Percentiles rank a stretch among this genome's conserved stretches.
phyloP scores from a whole-genome alignment of 2,888 invertebrate genomes.

The Agrotis segetum region DNA sequence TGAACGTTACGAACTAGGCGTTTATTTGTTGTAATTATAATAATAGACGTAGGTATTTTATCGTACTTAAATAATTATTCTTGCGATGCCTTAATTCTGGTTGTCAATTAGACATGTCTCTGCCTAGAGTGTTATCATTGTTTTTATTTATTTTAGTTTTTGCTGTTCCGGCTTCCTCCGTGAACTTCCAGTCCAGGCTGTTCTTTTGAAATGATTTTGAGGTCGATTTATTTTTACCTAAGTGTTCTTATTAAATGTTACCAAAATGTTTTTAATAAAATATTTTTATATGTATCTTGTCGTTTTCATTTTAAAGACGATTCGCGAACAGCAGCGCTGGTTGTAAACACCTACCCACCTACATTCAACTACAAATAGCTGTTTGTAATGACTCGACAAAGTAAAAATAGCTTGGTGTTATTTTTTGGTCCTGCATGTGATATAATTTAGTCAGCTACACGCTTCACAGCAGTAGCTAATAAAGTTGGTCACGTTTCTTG shows the following conservation, averaged over 20 bases:
- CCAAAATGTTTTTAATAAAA: constrained; percentile 92
- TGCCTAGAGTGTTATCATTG: constrained; percentile 91
- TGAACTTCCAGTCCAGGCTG: constrained; percentile 91
- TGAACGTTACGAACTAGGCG: constrained; percentile 86
- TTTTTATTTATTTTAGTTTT: constrained; percentile 90
- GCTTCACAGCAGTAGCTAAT: constrained; percentile 63
- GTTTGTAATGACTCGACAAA: constrained; percentile 58
- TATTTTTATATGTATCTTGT: constrained; percentile 90
- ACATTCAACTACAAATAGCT: constrained; percentile 64
- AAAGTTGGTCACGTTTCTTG: constrained; percentile 76
- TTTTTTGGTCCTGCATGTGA: constrained; percentile 66
- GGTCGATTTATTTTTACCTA: constrained; percentile 92
- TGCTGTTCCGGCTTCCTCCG: constrained; percentile 91
- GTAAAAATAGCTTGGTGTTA: constrained; percentile 69
- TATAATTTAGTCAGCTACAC: constrained; percentile 63
- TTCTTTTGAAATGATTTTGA: constrained; percentile 91
- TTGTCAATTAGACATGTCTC: constrained; percentile 91
- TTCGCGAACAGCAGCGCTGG: constrained; percentile 21
- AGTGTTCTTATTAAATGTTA: constrained; percentile 92
- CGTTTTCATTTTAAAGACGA: constrained; percentile 73
- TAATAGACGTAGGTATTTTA: constrained; percentile 91
- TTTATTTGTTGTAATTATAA: constrained; percentile 91
- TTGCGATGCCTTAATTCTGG: constrained; percentile 92
- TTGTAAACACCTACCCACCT: constrained; percentile 50
- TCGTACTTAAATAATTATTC: constrained; percentile 91